phyloP scores from a whole-genome alignment of 2,888 invertebrate genomes.

The Athalia rosae region DNA sequence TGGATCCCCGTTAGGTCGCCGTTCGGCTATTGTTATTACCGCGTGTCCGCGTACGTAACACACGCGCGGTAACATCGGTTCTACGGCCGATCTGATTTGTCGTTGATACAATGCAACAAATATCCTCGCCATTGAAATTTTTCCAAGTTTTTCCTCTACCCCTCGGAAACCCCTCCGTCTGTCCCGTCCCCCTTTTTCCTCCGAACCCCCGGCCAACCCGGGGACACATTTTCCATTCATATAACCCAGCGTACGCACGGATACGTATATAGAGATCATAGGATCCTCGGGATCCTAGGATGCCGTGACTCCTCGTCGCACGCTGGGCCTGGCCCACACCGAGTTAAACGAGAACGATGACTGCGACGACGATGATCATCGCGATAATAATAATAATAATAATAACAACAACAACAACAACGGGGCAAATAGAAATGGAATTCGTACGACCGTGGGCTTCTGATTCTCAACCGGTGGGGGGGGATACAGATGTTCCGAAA shows the following conservation, averaged over 20 bases:
- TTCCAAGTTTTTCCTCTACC: not conserved
- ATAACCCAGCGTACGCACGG: no score
- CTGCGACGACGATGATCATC: not conserved
- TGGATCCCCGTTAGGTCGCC: no score
- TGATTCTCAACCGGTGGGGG: constrained; percentile 5
- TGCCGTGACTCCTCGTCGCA: constrained; percentile 36
- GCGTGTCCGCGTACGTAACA: constrained; percentile 19
- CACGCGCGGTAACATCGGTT: constrained; percentile 42
- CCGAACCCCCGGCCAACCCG: no score
- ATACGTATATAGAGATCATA: constrained; percentile 18
- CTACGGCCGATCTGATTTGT: constrained; percentile 43
- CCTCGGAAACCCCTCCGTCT: no score
- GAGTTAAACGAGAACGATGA: no score
- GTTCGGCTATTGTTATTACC: not conserved
- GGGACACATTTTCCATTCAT: constrained; percentile 40
- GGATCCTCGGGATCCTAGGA: constrained; percentile 37
- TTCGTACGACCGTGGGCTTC: constrained; percentile 51
- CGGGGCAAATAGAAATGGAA: constrained; percentile 48
- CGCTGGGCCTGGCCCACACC: no score
- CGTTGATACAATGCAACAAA: constrained; percentile 41
- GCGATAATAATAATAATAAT: constrained; percentile 4
- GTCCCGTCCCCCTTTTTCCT: no score
- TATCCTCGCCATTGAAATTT: constrained; percentile 38
- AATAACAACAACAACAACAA: no score
- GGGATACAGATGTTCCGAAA: constrained; percentile 72